Evolutionary conservation across 2,888 invertebrate genomes (phyloP), one percentile per base, ranked within the genome.

Genomic region (Melanophora roralis): DNA sequence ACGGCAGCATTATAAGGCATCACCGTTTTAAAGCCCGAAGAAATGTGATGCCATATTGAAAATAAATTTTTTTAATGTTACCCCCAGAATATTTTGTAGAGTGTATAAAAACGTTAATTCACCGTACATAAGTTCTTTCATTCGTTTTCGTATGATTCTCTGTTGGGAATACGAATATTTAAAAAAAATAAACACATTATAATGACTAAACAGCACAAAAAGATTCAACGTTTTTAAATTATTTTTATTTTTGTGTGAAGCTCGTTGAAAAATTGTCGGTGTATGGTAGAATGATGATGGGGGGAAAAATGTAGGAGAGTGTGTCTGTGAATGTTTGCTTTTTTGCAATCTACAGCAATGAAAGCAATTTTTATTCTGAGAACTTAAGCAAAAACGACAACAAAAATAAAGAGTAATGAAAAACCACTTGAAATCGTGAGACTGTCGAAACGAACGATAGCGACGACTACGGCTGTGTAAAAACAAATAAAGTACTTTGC

Each of bases 321-420:
- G 59, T 34, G 21, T 49, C 9, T 11, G 19, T 45, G 27, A 64
- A 43, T 36, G 40, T 40, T 55, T 60, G 6, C 47, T 59, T 45
- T 38, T 71, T 79, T 57, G 64, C 71, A 79, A 79, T 79, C 47
- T 67, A 67, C 65, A 65, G 75, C 75, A 75, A 71, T 71, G 53
- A 67, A 75, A 79, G 69, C 79, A 79, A 71, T 65, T 75, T 79
- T 79, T 76, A 71, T 79, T 76, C 75, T 76, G 75, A 67, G 76
- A 79, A 79, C 55, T 71, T 27, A 6, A 51, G 49, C 40, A 62
- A 45, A 40, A 67, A 65, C 74, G 9, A 34, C 60, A 71, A 38
- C 51, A 59, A 49, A 55, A 57, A 55, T 55, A 59, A 73, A 76
- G 64, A 64, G 68, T 57, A 78, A 74, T 65, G 59, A 75, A 59